These are phyloP conservation scores for Oreortyx pictus DNA, from an alignment of 2,797 vertebrate species.

Conservation along the genomic window DNA sequence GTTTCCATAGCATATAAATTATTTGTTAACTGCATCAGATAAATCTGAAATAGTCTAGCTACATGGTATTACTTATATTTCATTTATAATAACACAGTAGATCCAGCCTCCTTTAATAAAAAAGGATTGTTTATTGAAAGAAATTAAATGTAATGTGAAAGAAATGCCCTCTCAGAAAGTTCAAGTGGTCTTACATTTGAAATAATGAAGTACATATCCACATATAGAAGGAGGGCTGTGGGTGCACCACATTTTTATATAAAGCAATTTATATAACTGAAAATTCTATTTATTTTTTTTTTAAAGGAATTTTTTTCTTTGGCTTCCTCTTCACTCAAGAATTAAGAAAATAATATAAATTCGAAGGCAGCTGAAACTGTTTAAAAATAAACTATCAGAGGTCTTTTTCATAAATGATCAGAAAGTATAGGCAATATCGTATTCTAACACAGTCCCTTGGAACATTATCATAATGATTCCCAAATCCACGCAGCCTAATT, in stretches of 20 bases:
- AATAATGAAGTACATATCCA: constrained; percentile 61
- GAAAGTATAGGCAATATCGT: background rate
- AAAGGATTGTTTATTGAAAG: constrained; percentile 66
- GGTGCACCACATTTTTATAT: constrained; percentile 15
- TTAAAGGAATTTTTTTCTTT: background rate
- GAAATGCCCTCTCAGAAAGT: constrained; percentile 64
- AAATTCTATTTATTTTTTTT: background rate
- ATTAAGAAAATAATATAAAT: background rate
- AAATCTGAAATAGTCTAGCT: constrained; percentile 55
- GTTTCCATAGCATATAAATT: background rate
- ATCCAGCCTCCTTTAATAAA: constrained; percentile 72
- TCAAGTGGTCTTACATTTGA: constrained; percentile 55
- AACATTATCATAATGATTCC: background rate
- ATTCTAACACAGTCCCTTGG: background rate
- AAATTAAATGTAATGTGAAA: constrained; percentile 72
- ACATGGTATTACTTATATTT: constrained; percentile 65
- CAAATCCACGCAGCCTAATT: background rate
- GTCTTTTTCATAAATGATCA: background rate
- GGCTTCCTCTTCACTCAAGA: background rate
- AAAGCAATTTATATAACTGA: background rate
- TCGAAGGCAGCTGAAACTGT: background rate
- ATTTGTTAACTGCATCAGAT: background rate
- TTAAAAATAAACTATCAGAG: background rate
- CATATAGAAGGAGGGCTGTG: constrained; percentile 49
- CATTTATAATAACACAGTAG: constrained; percentile 67